phyloP scores from a whole-genome alignment of 37 sponge, comb jelly and placozoan species.

The Halisarca cf. caerulea region DNA sequence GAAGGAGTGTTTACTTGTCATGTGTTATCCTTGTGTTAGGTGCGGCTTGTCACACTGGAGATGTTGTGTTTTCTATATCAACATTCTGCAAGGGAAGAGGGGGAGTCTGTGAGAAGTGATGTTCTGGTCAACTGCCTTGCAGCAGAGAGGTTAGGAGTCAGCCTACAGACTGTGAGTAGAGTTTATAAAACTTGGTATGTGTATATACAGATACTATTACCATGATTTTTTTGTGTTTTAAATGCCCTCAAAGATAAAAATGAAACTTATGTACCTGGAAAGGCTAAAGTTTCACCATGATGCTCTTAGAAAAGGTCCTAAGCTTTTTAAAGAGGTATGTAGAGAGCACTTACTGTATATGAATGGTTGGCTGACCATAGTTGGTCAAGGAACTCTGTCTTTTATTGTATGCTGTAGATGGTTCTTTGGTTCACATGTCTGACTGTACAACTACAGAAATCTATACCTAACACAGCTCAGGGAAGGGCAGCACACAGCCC shows the following conservation, averaged over 20 bases:
- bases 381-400: not conserved
- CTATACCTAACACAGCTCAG: too few species aligned
- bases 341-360: not conserved
- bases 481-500: too few species aligned
- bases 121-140: constrained; percentile 46
- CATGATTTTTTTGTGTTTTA: too few species aligned
- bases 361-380: not conserved
- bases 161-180: constrained; percentile 46
- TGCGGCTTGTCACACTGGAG: constrained; percentile 55
- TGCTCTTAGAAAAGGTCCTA: too few species aligned
- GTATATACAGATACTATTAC: too few species aligned
- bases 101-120: not conserved
- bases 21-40: constrained; percentile 15
- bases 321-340: constrained; percentile 45
- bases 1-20: too few species aligned
- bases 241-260: too few species aligned
- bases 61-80: constrained; percentile 53
- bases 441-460: too few species aligned
- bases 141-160: constrained; percentile 43
- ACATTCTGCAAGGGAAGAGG: constrained; percentile 6
- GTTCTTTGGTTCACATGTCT: too few species aligned
- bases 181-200: too few species aligned
- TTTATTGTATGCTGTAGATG: not conserved
- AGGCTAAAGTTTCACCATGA: too few species aligned
- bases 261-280: too few species aligned